A percentile compares a stretch with the other conserved stretches of the same genome.
Conservation (phyloP, 23 tunicate genomes). For the Styela plicata region DNA sequence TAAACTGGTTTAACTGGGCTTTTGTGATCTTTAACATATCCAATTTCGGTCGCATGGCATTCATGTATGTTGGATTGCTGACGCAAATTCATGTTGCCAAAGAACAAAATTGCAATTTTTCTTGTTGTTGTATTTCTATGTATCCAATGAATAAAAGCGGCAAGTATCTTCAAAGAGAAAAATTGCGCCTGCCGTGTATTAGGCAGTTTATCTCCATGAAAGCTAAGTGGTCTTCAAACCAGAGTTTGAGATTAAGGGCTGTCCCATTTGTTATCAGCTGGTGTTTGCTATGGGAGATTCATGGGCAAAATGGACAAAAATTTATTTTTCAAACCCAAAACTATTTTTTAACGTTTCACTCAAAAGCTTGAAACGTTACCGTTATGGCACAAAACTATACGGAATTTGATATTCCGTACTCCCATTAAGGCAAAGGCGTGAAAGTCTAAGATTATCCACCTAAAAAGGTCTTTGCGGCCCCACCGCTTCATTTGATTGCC, state of each 20-base stretch:
- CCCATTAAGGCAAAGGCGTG: not conserved
- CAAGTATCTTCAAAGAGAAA: not conserved
- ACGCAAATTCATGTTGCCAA: not conserved
- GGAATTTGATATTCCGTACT: not conserved
- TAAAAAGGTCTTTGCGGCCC: not conserved
- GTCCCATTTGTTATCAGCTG: not conserved
- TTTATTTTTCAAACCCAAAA: not conserved
- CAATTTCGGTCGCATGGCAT: not conserved
- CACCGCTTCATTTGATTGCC: not conserved
- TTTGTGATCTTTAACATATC: not conserved
- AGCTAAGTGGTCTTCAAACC: not conserved
- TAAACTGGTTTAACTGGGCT: not conserved
- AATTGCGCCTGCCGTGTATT: not conserved
- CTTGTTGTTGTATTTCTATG: not conserved
- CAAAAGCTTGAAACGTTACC: not conserved
- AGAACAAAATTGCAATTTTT: not conserved
- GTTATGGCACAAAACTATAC: too few relatives aligned
- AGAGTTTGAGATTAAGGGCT: not conserved
- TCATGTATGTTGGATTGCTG: not conserved
- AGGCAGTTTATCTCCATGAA: not conserved
- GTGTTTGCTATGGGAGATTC: not conserved
- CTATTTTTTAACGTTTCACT: not conserved
- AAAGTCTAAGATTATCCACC: not conserved
- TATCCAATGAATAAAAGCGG: not conserved
- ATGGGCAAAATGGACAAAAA: not conserved